Conservation (phyloP, 2,888 invertebrate genomes). For the Herminia tarsipennalis region DNA sequence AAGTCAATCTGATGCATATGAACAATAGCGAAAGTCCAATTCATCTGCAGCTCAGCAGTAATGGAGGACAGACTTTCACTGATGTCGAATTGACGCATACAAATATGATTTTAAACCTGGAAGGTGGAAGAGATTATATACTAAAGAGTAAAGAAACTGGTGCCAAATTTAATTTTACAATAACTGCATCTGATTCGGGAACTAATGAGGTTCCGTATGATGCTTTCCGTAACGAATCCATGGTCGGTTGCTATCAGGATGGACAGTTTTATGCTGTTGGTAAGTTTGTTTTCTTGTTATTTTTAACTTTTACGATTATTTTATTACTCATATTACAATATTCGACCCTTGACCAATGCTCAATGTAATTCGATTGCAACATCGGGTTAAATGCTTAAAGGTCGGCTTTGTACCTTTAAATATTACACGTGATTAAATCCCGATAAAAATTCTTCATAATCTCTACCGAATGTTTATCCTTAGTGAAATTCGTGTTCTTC, state of each 20-base stretch:
- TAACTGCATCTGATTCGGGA: conserved; percentile 59
- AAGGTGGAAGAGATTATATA: conserved; percentile 76
- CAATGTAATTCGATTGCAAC: too few species aligned
- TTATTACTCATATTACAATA: neutral
- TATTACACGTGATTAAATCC: too few species aligned
- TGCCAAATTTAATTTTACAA: conserved; percentile 79
- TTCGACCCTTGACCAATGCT: neutral
- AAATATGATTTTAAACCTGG: conserved; percentile 73
- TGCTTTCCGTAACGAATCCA: conserved; percentile 48
- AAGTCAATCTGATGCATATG: conserved; percentile 73
- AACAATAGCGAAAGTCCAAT: conserved; percentile 72
- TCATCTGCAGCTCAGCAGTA: conserved; percentile 71
- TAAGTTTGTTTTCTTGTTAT: conserved; percentile 45
- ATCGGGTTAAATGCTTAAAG: too few species aligned
- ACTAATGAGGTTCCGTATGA: conserved; percentile 54
- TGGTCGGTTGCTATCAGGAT: conserved; percentile 69
- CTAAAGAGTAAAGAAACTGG: conserved; percentile 79
- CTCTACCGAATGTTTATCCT: too few species aligned
- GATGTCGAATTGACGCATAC: conserved; percentile 72
- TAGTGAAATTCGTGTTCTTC: too few species aligned
- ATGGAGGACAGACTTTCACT: conserved; percentile 69
- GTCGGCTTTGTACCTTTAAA: too few species aligned
- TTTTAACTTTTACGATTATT: neutral
- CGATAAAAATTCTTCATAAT: too few species aligned
- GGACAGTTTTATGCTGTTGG: conserved; percentile 72